A percentile compares a stretch with the other conserved stretches of the same genome.
phyloP scores from a whole-genome alignment of 2,797 vertebrate species.

The Fistularia commersonii region DNA sequence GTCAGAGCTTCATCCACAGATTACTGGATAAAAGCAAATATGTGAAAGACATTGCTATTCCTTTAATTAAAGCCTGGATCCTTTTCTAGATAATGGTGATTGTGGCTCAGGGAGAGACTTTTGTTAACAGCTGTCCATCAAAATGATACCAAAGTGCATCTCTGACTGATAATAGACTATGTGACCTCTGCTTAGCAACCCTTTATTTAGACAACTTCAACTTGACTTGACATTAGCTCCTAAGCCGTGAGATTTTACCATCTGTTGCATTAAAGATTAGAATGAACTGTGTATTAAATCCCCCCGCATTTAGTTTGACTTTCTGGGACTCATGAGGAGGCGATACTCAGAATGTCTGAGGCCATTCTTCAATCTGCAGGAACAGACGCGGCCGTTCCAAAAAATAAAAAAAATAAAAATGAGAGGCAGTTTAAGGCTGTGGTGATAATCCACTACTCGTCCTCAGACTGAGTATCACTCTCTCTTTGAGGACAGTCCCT shows the following conservation, averaged over 20 bases:
- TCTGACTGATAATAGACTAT: constrained; percentile 27
- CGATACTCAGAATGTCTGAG: constrained; percentile 20
- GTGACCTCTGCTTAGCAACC: constrained; percentile 34
- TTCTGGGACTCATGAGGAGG: constrained; percentile 27
- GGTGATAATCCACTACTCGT: constrained; percentile 24
- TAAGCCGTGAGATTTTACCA: constrained; percentile 56
- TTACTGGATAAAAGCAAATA: too few relatives aligned
- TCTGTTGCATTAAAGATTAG: constrained; percentile 57
- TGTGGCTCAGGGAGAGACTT: background rate
- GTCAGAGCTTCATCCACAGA: too few relatives aligned
- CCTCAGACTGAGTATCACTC: constrained; percentile 5
- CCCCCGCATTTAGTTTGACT: constrained; percentile 27
- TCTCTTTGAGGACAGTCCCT: constrained; percentile 21
- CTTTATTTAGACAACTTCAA: constrained; percentile 65
- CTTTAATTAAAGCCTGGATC: background rate
- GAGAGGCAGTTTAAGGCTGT: constrained; percentile 19
- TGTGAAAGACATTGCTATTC: too few relatives aligned
- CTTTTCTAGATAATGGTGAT: background rate
- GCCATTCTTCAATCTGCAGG: constrained; percentile 24
- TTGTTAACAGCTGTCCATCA: constrained; percentile 22
- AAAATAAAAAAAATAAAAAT: constrained; percentile 10
- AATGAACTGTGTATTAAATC: constrained; percentile 22
- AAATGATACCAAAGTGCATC: constrained; percentile 15
- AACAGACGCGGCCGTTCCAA: constrained; percentile 4
- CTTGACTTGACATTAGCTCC: constrained; percentile 60